phyloP scores from a whole-genome alignment of 2,888 invertebrate species.

The Macropis europaea region DNA sequence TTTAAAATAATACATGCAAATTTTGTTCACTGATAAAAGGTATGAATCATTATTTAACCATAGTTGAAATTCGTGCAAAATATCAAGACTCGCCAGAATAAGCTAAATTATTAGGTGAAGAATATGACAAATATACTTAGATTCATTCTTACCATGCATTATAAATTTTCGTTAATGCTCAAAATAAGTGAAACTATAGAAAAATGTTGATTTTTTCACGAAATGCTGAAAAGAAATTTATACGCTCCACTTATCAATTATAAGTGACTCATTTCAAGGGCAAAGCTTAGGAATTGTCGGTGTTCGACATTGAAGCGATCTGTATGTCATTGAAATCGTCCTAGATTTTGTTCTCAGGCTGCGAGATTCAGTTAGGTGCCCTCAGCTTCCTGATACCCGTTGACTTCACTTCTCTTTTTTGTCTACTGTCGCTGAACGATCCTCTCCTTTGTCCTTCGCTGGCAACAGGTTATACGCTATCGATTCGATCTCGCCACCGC shows the following conservation, averaged over 20 bases:
- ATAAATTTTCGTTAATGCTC: too few relatives aligned
- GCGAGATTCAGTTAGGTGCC: constrained; percentile 32
- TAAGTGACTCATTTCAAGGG: constrained; percentile 33
- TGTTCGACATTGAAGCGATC: constrained; percentile 34
- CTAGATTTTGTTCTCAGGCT: constrained; percentile 30
- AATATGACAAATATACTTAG: too few relatives aligned
- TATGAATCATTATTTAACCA: too few relatives aligned
- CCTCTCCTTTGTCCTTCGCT: constrained; percentile 47
- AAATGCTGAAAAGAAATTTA: not conserved
- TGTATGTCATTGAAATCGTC: constrained; percentile 39
- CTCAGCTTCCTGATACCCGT: constrained; percentile 35
- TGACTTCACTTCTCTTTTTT: constrained; percentile 23
- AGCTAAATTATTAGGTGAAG: too few relatives aligned
- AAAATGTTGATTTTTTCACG: too few relatives aligned
- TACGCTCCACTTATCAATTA: too few relatives aligned
- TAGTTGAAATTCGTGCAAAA: too few relatives aligned
- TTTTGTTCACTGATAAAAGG: too few relatives aligned
- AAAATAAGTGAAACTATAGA: too few relatives aligned
- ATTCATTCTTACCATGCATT: too few relatives aligned
- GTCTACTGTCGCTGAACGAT: not conserved
- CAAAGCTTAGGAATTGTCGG: constrained; percentile 4
- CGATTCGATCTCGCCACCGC: constrained; percentile 49
- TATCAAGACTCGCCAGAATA: too few relatives aligned
- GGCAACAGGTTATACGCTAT: constrained; percentile 43
- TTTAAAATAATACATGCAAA: too few relatives aligned